Percentiles rank a stretch among this genome's conserved stretches.
phyloP scores from a whole-genome alignment of 2,797 vertebrate species.

The Megalops cyprinoides region DNA sequence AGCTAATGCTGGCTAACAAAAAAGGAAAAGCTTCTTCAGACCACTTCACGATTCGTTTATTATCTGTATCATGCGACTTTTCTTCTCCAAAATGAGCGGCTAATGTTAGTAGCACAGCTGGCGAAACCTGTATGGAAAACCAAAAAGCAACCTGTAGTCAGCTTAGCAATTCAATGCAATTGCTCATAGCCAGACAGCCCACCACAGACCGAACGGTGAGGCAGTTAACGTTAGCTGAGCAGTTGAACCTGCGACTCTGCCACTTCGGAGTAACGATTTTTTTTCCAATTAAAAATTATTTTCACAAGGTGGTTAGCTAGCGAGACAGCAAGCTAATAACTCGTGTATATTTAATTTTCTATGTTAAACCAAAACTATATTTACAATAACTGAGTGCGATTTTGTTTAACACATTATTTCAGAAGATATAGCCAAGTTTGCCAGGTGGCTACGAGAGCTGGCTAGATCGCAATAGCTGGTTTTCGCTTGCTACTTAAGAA shows the following conservation, averaged over 20 bases:
- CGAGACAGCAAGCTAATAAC: too few relatives aligned
- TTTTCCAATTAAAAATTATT: not conserved
- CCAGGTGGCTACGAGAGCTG: not conserved
- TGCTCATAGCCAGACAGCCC: not conserved
- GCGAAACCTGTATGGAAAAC: not conserved
- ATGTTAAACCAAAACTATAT: not conserved
- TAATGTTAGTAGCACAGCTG: not conserved
- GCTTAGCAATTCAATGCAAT: not conserved
- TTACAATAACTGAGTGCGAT: not conserved
- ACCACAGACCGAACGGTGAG: not conserved
- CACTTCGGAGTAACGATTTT: not conserved
- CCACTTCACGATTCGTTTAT: not conserved
- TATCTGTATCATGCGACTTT: not conserved
- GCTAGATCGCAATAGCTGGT: too few relatives aligned
- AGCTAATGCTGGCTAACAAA: not conserved
- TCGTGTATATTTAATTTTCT: too few relatives aligned
- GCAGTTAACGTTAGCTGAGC: not conserved
- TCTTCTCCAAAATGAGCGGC: not conserved
- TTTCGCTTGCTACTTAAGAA: slow-evolving; percentile 1
- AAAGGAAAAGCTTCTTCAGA: slow-evolving; percentile 29
- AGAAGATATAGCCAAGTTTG: not conserved
- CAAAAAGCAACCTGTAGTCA: slow-evolving; percentile 10
- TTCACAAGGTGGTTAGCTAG: not conserved
- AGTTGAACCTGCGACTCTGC: slow-evolving; percentile 14
- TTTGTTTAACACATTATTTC: not conserved